Base-by-base conservation (phyloP, 2,797 vertebrate species). In the Emydoidea blandingii region DNA sequence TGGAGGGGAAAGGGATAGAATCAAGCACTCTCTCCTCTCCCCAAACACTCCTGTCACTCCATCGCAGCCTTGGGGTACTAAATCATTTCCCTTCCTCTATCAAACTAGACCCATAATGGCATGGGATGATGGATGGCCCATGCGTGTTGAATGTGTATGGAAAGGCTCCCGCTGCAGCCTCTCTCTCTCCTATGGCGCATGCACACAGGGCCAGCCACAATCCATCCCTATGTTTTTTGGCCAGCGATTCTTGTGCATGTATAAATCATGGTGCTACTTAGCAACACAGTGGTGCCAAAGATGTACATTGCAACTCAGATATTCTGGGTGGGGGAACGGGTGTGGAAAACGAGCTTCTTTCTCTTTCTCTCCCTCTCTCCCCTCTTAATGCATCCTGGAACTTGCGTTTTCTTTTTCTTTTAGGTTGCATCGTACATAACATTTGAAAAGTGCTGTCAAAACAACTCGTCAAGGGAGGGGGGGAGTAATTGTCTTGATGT, bases 401-500 rank as follows among this genome's bases (percentile, higher is more conserved):
- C 62, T 87, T 21, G 15, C 72, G 88, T 96, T 96, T 87, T 74
- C 88, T 96, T 96, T 97, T 93, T 93, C 81, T 95, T 96, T 96
- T 34, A 59, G 49, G 85, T 87, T 96, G 94, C 91, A 27, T 85
- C 91, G 95, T 91, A 89, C 5, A 41, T 85, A 96, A 95, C 90
- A 82, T 95, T 97, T 95, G 94, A 95, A 96, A 95, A 96, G 95
- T 89, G 88, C 96, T 96, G 96, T 95, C 96, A 95, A 96, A 97
- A 97, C 96, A 96, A 41, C 79, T 96, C 90, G 62, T 82, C 57
- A 83, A 81, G 23, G 76, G 68, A 90, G 84, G 49, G 83, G 83
- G 94, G 90, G 87, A 96, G 80, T 96, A 96, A 96, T 97, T 97
- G 88, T 93, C 90, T 84, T 86, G 85, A 88, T 18, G 49, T 12